Evolutionary conservation across 2,888 invertebrate genomes (phyloP).

Genomic region (Orthonevra nobilis): DNA sequence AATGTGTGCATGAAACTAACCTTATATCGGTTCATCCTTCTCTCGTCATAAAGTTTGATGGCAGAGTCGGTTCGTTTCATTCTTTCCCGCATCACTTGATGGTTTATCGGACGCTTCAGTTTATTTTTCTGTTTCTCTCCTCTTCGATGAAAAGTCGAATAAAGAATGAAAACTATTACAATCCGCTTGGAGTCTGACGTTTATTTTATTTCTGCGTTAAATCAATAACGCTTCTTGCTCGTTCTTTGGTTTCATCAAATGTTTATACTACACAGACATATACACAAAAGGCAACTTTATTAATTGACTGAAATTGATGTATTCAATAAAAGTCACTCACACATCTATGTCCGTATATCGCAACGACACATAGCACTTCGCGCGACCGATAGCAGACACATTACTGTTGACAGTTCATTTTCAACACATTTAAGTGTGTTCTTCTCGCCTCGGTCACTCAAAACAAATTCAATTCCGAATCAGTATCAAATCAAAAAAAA

Average conservation of each 20-base stretch:
- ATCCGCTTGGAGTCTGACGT: too few relatives aligned
- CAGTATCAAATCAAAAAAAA: too few relatives aligned
- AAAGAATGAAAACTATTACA: slow-evolving; percentile 5
- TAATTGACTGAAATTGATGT: not conserved
- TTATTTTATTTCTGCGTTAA: not conserved
- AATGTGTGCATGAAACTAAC: too few relatives aligned
- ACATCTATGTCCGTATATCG: not conserved
- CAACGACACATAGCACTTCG: not conserved
- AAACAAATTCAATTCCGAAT: too few relatives aligned
- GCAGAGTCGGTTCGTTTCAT: slow-evolving; percentile 41
- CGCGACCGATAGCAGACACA: too few relatives aligned
- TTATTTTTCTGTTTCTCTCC: slow-evolving; percentile 1
- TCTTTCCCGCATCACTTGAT: slow-evolving; percentile 46
- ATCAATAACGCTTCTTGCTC: slow-evolving; percentile 8
- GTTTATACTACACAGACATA: not conserved
- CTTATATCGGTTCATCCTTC: slow-evolving; percentile 59
- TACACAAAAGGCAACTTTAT: slow-evolving; percentile 1
- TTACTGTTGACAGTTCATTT: too few relatives aligned
- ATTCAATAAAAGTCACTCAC: not conserved
- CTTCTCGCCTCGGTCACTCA: too few relatives aligned
- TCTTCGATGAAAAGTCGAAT: slow-evolving; percentile 7
- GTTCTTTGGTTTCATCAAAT: not conserved
- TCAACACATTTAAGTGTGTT: too few relatives aligned
- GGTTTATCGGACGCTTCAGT: slow-evolving; percentile 7
- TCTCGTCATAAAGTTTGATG: slow-evolving; percentile 41